A percentile compares a stretch with the other conserved stretches of the same genome.
phyloP scores from a whole-genome alignment of 2,113 vertebrate genomes.

The Protomyctophum bolini region DNA sequence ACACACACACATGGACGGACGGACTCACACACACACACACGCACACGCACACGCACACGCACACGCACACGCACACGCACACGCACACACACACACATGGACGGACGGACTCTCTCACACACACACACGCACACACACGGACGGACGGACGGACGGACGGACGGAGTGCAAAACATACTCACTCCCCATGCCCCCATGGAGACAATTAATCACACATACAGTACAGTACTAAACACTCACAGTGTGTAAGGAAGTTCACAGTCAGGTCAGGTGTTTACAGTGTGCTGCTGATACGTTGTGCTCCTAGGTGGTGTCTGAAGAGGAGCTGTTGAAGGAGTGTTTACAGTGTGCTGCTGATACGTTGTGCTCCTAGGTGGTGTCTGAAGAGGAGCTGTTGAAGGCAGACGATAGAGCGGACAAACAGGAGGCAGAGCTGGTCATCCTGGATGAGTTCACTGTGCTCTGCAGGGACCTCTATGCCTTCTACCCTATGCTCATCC shows the following conservation, averaged over 20 bases:
- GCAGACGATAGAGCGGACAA: constrained; percentile 89
- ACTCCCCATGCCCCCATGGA: too few relatives aligned
- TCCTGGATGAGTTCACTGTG: constrained; percentile 94
- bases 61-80: too few relatives aligned
- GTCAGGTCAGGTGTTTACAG: neutral
- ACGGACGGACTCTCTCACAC: too few relatives aligned
- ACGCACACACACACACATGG: too few relatives aligned
- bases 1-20: too few relatives aligned
- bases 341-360: constrained; percentile 16
- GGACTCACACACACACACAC: too few relatives aligned
- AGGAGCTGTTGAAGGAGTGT: constrained; percentile 85
- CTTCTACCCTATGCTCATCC: constrained; percentile 97
- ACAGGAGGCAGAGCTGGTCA: constrained; percentile 93
- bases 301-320: constrained; percentile 85
- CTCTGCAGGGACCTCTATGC: constrained; percentile 96
- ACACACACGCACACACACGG: too few relatives aligned
- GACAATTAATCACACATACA: too few relatives aligned
- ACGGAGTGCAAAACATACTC: too few relatives aligned
- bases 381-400: constrained; percentile 92
- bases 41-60: too few relatives aligned
- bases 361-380: constrained; percentile 73
- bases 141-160: too few relatives aligned
- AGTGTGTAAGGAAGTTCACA: neutral
- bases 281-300: constrained; percentile 16
- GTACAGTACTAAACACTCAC: neutral